A percentile compares a stretch with the other conserved stretches of the same genome.
Evolutionary conservation across 2,888 invertebrate genomes (phyloP).

Genomic region (Temnothorax rugatulus): DNA sequence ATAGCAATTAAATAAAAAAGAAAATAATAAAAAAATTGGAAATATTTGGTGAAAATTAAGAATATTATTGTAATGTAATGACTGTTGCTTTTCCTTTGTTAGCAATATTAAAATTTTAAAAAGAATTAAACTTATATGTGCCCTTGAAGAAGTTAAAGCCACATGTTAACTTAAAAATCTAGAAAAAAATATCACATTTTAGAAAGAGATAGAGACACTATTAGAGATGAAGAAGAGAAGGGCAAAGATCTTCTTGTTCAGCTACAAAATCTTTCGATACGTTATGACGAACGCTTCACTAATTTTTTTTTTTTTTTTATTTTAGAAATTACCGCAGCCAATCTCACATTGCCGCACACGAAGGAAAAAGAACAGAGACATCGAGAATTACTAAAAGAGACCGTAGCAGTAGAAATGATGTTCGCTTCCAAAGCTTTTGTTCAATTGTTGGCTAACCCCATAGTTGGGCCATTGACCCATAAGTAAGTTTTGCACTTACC

Average conservation of each 20-base stretch:
- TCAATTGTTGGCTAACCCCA: constrained; percentile 98
- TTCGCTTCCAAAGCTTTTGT: constrained; percentile 99
- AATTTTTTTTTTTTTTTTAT: constrained; percentile 13
- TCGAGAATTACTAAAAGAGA: constrained; percentile 95
- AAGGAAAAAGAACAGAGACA: constrained; percentile 90
- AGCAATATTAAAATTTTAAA: neutral
- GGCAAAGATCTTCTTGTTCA: neutral
- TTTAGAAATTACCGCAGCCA: constrained; percentile 75
- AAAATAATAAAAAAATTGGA: neutral
- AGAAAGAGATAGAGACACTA: neutral
- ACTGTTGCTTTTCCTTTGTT: neutral
- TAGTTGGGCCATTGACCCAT: constrained; percentile 99
- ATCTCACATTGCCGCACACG: constrained; percentile 82
- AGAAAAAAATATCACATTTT: neutral
- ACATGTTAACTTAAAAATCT: neutral
- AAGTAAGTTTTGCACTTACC: constrained; percentile 88
- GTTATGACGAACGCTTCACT: neutral
- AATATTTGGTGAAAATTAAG: neutral
- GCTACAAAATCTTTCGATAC: neutral
- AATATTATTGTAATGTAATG: too few species aligned
- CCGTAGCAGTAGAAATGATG: constrained; percentile 98
- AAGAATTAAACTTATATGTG: neutral
- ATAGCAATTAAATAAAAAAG: neutral
- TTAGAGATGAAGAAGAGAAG: neutral
- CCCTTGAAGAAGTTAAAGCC: neutral